Percentiles rank a stretch among this genome's conserved stretches.
Conservation (phyloP, 2,888 invertebrate species). For the Chesias legatella region DNA sequence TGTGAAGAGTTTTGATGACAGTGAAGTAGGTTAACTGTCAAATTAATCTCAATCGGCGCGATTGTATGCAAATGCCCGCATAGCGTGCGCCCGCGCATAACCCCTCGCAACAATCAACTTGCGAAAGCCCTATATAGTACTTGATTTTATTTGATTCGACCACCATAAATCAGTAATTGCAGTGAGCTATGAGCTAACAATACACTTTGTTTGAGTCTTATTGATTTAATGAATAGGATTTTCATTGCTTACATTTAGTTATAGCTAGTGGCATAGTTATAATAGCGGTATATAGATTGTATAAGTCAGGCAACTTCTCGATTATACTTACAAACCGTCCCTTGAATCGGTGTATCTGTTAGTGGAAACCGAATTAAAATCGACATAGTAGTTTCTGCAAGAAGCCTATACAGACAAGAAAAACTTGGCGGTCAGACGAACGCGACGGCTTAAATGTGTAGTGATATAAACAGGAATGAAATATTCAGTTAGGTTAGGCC, state of each 20-base stretch:
- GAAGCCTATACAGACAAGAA: too few species aligned
- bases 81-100: slow-evolving; percentile 44
- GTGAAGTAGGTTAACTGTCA: slow-evolving; percentile 46
- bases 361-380: too few species aligned
- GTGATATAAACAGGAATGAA: too few species aligned
- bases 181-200: slow-evolving; percentile 1
- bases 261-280: too few species aligned
- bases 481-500: too few species aligned
- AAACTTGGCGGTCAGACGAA: too few species aligned
- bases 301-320: too few species aligned
- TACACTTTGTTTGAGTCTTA: neutral
- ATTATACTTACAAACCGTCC: too few species aligned
- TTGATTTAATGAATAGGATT: neutral
- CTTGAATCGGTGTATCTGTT: too few species aligned
- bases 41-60: slow-evolving; percentile 44
- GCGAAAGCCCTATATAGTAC: slow-evolving; percentile 25
- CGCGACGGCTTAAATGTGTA: too few species aligned
- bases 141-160: slow-evolving; percentile 16
- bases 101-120: slow-evolving; percentile 14
- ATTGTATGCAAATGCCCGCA: slow-evolving; percentile 72
- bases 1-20: slow-evolving; percentile 27
- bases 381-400: too few species aligned
- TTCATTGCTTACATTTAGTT: neutral
- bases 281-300: too few species aligned
- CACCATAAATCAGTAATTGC: slow-evolving; percentile 1